Evolutionary conservation across 2,888 invertebrate species (phyloP).

Genomic region (Luperina testacea): DNA sequence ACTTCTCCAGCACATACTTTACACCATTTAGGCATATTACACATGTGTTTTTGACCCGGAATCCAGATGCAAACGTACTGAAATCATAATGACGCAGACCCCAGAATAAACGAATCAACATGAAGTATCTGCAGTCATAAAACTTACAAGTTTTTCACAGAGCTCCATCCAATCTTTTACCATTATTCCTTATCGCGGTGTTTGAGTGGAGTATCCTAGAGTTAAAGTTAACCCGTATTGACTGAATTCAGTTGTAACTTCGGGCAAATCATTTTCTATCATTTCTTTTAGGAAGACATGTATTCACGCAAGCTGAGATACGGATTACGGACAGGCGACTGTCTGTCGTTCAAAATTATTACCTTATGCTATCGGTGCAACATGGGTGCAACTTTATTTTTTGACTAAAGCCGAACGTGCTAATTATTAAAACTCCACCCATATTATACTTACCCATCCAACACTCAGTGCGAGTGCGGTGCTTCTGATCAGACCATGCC

Average conservation of each 20-base stretch:
- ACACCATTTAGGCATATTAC: background rate
- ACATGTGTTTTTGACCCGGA: background rate
- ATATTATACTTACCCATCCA: background rate
- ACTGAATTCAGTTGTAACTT: background rate
- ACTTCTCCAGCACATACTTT: background rate
- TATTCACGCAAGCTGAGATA: conserved; percentile 8
- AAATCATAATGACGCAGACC: background rate
- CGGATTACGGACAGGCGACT: background rate
- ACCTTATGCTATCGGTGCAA: background rate
- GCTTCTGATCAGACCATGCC: background rate
- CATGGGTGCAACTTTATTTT: background rate
- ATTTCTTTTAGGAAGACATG: conserved; percentile 4
- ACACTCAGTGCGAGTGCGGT: background rate
- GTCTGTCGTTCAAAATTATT: background rate
- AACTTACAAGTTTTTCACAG: background rate
- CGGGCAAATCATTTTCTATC: conserved; percentile 1
- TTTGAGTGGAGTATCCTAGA: background rate
- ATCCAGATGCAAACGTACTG: conserved; percentile 4
- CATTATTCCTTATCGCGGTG: background rate
- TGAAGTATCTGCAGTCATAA: background rate
- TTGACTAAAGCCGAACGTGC: too few relatives aligned
- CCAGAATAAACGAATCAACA: background rate
- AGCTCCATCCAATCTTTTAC: background rate
- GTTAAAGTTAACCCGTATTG: background rate
- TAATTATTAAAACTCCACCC: background rate